A percentile compares a stretch with the other conserved stretches of the same genome.
Conservation (phyloP, 2,888 invertebrate genomes). For the Aspidapion aeneum region DNA sequence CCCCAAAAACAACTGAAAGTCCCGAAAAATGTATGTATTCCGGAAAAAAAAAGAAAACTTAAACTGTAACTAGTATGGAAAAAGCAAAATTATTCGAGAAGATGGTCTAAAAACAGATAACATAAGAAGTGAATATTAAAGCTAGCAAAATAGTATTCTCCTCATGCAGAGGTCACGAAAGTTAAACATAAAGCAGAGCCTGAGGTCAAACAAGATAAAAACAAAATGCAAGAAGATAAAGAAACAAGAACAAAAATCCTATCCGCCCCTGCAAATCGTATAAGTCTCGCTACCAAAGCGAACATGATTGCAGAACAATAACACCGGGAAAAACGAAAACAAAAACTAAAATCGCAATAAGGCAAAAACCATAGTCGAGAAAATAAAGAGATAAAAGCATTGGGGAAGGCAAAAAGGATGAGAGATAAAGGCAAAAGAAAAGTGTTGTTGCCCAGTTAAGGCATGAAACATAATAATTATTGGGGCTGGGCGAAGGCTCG, state of each 20-base stretch:
- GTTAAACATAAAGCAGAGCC: neutral
- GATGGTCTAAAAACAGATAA: no score
- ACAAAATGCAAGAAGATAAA: neutral
- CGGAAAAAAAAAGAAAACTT: no score
- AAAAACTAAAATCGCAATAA: neutral
- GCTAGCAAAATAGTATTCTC: no score
- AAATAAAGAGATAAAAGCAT: slow-evolving; percentile 7
- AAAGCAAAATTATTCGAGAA: no score
- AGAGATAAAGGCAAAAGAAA: slow-evolving; percentile 12
- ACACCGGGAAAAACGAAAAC: neutral
- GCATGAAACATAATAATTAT: slow-evolving; percentile 20
- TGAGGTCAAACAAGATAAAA: neutral
- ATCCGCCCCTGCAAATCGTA: slow-evolving; percentile 22
- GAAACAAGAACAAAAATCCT: slow-evolving; percentile 12
- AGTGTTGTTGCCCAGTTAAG: slow-evolving; percentile 17
- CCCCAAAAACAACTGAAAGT: no score
- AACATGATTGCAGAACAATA: slow-evolving; percentile 7
- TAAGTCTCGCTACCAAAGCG: slow-evolving; percentile 21
- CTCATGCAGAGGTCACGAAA: no score
- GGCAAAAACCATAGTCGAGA: slow-evolving; percentile 2
- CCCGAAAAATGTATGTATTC: no score
- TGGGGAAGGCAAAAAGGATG: slow-evolving; percentile 7
- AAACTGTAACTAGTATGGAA: no score
- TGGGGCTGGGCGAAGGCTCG: slow-evolving; percentile 1
- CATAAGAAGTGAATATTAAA: no score